A percentile compares a stretch with the other conserved stretches of the same genome.
phyloP scores from a whole-genome alignment of 1,140 invertebrate species.

The Ceratina japonica region DNA sequence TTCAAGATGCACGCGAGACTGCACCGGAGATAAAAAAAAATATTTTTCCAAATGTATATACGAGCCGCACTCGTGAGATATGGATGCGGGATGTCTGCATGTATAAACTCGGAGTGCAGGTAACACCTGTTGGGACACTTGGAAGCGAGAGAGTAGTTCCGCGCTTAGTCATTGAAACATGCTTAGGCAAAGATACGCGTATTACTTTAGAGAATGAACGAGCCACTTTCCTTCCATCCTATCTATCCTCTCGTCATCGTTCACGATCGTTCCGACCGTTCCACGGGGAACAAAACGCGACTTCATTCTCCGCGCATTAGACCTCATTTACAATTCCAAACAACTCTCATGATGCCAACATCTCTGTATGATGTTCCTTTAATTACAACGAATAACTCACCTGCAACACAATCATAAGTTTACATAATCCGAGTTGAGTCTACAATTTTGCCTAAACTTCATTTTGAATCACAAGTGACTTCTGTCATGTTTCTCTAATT shows the following conservation, averaged over 20 bases:
- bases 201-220: background rate
- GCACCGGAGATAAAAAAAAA: background rate
- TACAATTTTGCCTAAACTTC: too few species aligned
- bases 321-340: too few species aligned
- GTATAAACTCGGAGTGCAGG: conserved; percentile 5
- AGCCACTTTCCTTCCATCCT: background rate
- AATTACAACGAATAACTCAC: too few species aligned
- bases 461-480: too few species aligned
- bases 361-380: too few species aligned
- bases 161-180: background rate
- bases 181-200: background rate
- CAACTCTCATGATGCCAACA: too few species aligned
- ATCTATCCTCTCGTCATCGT: background rate
- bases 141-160: background rate
- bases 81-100: background rate
- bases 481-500: too few species aligned
- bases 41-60: background rate
- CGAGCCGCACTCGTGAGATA: background rate
- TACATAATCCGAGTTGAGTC: too few species aligned
- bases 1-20: background rate
- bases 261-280: too few species aligned
- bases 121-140: conserved; percentile 25
- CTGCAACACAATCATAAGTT: too few species aligned
- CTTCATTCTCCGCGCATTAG: too few species aligned
- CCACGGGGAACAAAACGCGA: too few species aligned